Evolutionary conservation across 2,113 vertebrate genomes (phyloP), one percentile per base, ranked within the genome.

Genomic region (Peucedramus taeniatus): DNA sequence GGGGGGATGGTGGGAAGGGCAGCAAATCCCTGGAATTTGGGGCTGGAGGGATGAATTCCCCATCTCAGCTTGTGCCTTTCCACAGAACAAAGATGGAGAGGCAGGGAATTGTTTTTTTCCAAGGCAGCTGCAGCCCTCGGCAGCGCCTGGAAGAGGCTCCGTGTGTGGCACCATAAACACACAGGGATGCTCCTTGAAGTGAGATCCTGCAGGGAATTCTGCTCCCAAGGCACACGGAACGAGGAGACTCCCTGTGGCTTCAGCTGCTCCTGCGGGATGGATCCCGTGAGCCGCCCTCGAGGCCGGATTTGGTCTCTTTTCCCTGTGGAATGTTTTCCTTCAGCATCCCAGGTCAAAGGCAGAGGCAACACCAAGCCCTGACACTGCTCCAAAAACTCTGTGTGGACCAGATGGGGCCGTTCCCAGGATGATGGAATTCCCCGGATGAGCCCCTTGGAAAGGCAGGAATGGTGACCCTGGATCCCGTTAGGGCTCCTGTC

Each of bases 321-420:
- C 81, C 78, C 84, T 13, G 35, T 0, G 42, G 53, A 74, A 53
- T 35, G 10, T 79, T 60, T 12, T 17, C 56, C 60, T 56, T n/a
- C 72, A 12, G 27, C 39, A 27, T 1, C 26, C 17, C 8, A 1
- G 26, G 28, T 59, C 69, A 20, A 35, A 86, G 9, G 31, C 30
- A 76, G 31, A 84, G 40, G 39, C 31, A 18, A 26, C 30, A 2
- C 15, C 33, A 7, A 44, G 49, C 18, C 30, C 54, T 61, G 86
- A 60, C 9, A 2, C 22, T 8, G 49, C 63, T 69, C 63, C 68
- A 49, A 15, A 28, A 33, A 2, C 3, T 10, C 44, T 2, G 33
- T 2, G 18, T 2, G 49, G 4, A 26, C 3, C 35, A 35, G 9
- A 33, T 2, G 3, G 66, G 17, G 18, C 40, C 7, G 1, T 1